Base-by-base conservation (phyloP, 1,140 invertebrate species). In the Carposina sasakii region DNA sequence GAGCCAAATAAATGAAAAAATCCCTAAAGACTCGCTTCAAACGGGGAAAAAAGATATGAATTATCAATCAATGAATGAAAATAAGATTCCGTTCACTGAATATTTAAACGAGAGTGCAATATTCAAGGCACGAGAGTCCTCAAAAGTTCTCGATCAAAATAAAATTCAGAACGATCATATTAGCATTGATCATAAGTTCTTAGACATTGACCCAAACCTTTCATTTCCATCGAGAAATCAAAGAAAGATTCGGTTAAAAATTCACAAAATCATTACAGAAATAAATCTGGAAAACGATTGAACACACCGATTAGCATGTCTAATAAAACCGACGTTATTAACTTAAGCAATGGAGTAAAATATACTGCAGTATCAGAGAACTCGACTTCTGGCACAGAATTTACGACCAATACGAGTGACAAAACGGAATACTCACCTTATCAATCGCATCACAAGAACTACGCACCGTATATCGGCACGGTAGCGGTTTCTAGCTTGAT, bases 381-480 rank as follows among this genome's bases (percentile, higher is more conserved):
- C 13, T 39, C 39, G 4, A 48, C 39, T 24, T 33, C 36, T 13
- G 54, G 56, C 31, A 67, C 65, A 43, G 56, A 42, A 30, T 54
- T 64, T 20, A 65, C 69, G 13, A 55, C 53, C 6, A 67, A 68
- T 58, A 54, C 63, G 16, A 71, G 65, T 42, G 60, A 68, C 15
- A 70, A 69, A 60, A 79, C 41, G 63, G 82, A 60, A 77, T 82
- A 71, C 60, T 84, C 78, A 15, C 70, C 70, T 16, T 81, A 77
- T 50, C 64, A 69, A 36, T 58, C 67, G 1, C 42, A 63, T 19
- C 52, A 70, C 48, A 63, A 55, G 1, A 70, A 56, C 24, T 77
- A 81, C 30, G 73, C 71, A 9, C 70, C 72, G 48, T 81, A 77
- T 42, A 67, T 85, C 33, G 79, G 76, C 21, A 64, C 69, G 46